phyloP scores from a whole-genome alignment of 1,140 invertebrate species.

The Cotesia glomerata region DNA sequence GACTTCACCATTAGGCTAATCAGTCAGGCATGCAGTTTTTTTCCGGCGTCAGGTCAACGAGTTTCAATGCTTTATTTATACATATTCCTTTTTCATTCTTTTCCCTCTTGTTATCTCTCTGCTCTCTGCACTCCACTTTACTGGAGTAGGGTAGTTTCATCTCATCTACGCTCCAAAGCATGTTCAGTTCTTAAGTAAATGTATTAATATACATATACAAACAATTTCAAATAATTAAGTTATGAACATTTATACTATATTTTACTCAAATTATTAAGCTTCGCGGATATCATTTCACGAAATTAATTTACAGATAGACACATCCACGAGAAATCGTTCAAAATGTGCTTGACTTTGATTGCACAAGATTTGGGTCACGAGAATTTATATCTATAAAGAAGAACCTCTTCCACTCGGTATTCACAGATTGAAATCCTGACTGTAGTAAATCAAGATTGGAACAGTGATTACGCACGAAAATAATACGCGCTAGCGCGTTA shows the following conservation, averaged over 20 bases:
- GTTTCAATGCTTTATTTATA: background rate
- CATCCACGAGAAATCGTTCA: background rate
- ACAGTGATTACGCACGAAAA: background rate
- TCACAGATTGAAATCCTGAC: background rate
- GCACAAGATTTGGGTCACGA: background rate
- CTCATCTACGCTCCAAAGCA: too few species aligned
- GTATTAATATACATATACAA: too few species aligned
- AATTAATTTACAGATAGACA: too few species aligned
- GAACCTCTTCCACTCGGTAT: too few species aligned
- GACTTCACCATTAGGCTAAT: conserved; percentile 61
- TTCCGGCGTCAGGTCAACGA: conserved; percentile 30
- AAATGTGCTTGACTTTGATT: background rate
- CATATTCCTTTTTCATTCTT: conserved; percentile 6
- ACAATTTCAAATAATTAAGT: too few species aligned
- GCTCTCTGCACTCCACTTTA: conserved; percentile 10
- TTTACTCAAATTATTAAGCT: too few species aligned
- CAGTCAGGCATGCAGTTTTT: conserved; percentile 52
- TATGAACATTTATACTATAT: too few species aligned
- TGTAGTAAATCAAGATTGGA: background rate
- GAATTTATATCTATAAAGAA: background rate
- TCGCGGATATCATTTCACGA: too few species aligned
- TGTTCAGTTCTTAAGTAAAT: too few species aligned
- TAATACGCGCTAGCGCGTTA: background rate
- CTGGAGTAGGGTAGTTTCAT: too few species aligned
- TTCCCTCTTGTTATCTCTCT: conserved; percentile 8